phyloP scores from a whole-genome alignment of 1,140 invertebrate species.

The Aphis craccivora region DNA sequence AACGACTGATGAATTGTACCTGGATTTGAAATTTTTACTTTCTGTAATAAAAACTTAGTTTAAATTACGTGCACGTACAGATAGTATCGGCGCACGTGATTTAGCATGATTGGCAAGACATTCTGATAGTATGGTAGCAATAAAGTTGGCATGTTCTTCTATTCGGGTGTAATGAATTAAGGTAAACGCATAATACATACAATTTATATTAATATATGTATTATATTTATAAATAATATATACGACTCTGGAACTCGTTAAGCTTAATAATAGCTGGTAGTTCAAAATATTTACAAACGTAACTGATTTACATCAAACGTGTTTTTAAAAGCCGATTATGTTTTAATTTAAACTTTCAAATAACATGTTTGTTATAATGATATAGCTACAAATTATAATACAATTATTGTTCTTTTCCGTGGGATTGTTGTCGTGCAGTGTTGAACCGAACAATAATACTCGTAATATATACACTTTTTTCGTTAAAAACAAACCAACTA shows the following conservation, averaged over 20 bases:
- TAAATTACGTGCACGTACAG: constrained; percentile 15
- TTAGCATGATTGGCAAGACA: constrained; percentile 10
- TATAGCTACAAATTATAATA: background rate
- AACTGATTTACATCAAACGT: background rate
- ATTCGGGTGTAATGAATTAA: background rate
- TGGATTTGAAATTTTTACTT: background rate
- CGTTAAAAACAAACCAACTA: background rate
- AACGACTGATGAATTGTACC: background rate
- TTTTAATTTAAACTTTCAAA: background rate
- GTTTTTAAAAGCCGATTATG: background rate
- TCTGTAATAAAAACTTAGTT: background rate
- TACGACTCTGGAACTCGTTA: background rate
- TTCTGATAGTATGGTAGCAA: background rate
- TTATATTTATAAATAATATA: background rate
- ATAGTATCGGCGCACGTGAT: background rate
- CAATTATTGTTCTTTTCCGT: background rate
- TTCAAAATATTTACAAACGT: background rate
- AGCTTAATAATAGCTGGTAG: background rate
- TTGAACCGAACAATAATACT: background rate
- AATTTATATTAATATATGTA: background rate
- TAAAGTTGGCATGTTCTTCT: background rate
- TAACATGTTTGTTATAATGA: background rate
- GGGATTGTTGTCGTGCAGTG: background rate
- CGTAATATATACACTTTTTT: background rate
- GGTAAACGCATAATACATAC: background rate